Percentiles rank a stretch among this genome's conserved stretches.
Evolutionary conservation across 35 echinoderm and acorn worm genomes (phyloP).

Genomic region (Hemicentrotus pulcherrimus): DNA sequence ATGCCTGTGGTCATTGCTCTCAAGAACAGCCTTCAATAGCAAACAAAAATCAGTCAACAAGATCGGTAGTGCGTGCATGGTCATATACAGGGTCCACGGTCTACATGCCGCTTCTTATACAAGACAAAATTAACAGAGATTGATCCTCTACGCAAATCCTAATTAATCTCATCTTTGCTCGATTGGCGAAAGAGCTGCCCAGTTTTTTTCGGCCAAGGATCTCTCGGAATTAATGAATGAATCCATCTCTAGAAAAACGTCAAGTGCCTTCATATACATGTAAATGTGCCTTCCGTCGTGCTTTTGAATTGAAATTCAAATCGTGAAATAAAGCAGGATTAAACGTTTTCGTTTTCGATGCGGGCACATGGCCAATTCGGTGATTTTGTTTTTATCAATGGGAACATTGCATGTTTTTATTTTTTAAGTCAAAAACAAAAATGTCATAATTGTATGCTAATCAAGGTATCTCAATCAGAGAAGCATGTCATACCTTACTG

Average conservation of each 20-base stretch:
- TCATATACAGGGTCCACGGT: neutral
- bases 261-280: neutral
- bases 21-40: neutral
- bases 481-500: neutral
- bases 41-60: neutral
- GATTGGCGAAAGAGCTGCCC: conserved; percentile 1
- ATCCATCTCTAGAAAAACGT: neutral
- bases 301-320: neutral
- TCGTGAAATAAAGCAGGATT: neutral
- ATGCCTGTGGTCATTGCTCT: neutral
- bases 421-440: neutral
- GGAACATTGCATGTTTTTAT: neutral
- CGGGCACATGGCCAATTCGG: neutral
- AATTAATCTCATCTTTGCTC: conserved; percentile 7
- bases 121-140: conserved; percentile 37
- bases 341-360: neutral
- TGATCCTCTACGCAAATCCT: neutral
- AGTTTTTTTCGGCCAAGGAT: neutral
- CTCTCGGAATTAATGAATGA: conserved; percentile 7
- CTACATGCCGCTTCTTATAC: neutral
- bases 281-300: neutral
- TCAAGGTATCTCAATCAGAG: neutral
- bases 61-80: neutral
- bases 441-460: neutral
- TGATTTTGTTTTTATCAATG: conserved; percentile 6